phyloP scores from a whole-genome alignment of 2,113 vertebrate genomes.

The Clarias magur region DNA sequence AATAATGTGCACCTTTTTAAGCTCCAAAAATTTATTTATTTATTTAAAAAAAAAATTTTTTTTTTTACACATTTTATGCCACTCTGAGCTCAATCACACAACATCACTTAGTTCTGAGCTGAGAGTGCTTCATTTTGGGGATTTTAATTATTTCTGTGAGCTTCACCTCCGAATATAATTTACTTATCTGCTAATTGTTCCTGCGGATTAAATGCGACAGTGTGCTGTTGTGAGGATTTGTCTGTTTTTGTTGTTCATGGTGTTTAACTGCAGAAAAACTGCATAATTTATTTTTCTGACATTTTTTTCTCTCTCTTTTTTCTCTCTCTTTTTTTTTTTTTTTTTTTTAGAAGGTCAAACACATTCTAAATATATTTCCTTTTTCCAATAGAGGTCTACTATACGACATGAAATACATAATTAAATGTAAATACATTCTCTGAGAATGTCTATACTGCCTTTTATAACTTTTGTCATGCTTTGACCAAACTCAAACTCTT shows the following conservation, averaged over 20 bases:
- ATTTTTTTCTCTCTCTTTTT: not conserved
- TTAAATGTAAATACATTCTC: not conserved
- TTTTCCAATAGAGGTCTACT: not conserved
- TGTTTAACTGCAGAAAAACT: not conserved
- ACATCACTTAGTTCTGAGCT: not conserved
- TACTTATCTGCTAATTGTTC: not conserved
- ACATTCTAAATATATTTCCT: not conserved
- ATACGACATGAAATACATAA: too few relatives aligned
- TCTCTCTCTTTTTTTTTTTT: not conserved
- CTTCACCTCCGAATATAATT: constrained; percentile 1
- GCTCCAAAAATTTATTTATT: too few relatives aligned
- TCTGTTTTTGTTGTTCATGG: not conserved
- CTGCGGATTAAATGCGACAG: not conserved
- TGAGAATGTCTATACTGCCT: too few relatives aligned
- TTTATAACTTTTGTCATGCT: not conserved
- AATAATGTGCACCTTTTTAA: not conserved
- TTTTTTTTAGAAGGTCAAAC: not conserved
- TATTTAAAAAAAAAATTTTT: too few relatives aligned
- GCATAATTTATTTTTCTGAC: not conserved
- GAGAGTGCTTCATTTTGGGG: not conserved
- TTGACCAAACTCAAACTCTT: not conserved
- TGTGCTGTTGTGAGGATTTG: not conserved
- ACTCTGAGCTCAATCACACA: not conserved
- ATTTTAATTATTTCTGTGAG: constrained; percentile 9
- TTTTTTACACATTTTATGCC: not conserved